Evolutionary conservation across 2,888 invertebrate genomes (phyloP), one percentile per base, ranked within the genome.

Genomic region (Bugula neritina): DNA sequence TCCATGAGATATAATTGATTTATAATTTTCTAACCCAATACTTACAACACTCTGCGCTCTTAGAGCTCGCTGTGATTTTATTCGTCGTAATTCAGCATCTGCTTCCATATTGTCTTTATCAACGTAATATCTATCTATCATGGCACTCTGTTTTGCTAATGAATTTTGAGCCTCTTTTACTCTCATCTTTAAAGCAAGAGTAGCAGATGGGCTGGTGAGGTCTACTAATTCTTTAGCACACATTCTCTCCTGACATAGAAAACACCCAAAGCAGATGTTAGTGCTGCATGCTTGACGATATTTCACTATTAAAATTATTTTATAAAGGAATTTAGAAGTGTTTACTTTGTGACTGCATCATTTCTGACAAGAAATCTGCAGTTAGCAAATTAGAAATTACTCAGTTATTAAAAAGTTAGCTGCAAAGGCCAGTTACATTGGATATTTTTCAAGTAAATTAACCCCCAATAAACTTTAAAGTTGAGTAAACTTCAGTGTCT

Each of bases 181-280:
- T 27, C 63, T 63, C 63, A 63, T 27, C 27, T 31, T 63, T 13
- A 63, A 27, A 13, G 63, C 63, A 2, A 31, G 27, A 29, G 63
- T 63, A 10, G 25, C 63, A 2, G 63, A 2, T 2, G 63, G 63
- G 27, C 63, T 63, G 5, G 63, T 31, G 27, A 63, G 34, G n/a
- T 63, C 63, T 25, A 63, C 63, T 25, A 27, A 63, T 31, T 63
- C 63, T 63, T 27, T 63, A 63, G 63, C 63, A 34, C 5, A 34
- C 63, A 63, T 63, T 63, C 27, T 63, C 31, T 63, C 63, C 63
- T 63, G 31, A 31, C 31, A 63, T 25, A 63, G 10, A 25, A 29
- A 29, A 63, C 2, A 25, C 29, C 5, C 63, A 63, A 17, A 5
- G 43, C 43, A 43, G 43, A n/a, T n/a, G n/a, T 43, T 43, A 43